Base-by-base conservation (phyloP, 1,140 invertebrate genomes). In the Diuraphis noxia region DNA sequence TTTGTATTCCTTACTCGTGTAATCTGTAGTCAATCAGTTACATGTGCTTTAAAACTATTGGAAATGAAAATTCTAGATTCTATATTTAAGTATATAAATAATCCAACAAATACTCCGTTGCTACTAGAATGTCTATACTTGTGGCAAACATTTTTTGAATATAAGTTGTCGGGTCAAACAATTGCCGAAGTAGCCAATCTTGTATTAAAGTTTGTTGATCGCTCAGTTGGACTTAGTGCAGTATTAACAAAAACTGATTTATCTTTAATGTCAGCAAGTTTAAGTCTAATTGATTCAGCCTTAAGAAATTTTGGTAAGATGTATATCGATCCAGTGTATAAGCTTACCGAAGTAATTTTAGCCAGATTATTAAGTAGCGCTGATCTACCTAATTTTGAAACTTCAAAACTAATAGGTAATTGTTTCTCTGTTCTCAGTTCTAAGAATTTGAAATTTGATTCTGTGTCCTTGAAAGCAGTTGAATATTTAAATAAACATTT, bases 91-190 rank as follows among this genome's bases (percentile, higher is more conserved):
- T 91, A 91, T 52, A 91, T 91, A 7, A 38, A 79, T 52, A 38
- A 19, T 81, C 89, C 89, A 8, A 79, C 41, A 21, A 91, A 91
- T 43, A 91, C 77, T 23, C 82, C 43, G 5, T 56, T 92, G 17
- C 25, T 92, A n/a, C 43, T 91, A 40, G 84, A 92, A 72, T 92
- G 92, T 72, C 93, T 94, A 36, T 93, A 93, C 92, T 93, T 94
- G 19, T 95, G 94, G 94, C 94, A 94, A 89, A 93, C 94, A 1
- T 94, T 94, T 85, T 92, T 95, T 13, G 92, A 93, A 63, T 95
- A 95, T 93, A 94, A 94, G 25, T 92, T 95, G 2, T 93, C 93
- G 25, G 56, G 85, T 81, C 91, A 88, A 92, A 88, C 84, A 38
- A 88, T 92, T 81, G 23, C 84, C 30, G 52, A 86, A 23, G 36